Conservation (phyloP, 2,113 vertebrate species). For the Petroica traversi region DNA sequence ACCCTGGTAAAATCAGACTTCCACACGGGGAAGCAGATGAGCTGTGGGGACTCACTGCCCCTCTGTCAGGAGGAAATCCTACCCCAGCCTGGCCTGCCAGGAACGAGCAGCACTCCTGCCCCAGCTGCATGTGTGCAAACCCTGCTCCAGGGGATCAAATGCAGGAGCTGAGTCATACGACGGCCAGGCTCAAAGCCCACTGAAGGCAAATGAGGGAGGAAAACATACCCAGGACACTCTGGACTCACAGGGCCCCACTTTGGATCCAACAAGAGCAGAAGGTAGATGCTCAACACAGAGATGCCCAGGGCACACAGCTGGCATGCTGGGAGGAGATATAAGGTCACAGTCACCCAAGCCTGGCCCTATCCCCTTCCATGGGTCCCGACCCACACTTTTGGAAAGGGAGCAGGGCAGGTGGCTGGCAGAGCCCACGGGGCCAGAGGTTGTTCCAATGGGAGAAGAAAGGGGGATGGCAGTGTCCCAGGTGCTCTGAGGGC, state of each 20-base stretch:
- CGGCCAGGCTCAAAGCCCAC: neutral
- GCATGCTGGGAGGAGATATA: neutral
- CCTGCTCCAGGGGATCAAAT: conserved; percentile 19
- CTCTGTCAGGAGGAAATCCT: conserved; percentile 20
- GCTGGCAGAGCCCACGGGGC: neutral
- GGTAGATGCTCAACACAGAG: neutral
- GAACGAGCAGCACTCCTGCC: neutral
- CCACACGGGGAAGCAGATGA: neutral
- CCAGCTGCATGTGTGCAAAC: conserved; percentile 10
- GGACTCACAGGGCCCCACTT: neutral
- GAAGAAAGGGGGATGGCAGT: no score
- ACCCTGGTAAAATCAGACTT: neutral
- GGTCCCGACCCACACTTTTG: neutral
- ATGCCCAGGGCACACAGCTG: neutral
- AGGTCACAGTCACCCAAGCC: neutral
- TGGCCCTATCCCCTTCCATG: neutral
- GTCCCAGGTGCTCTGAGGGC: neutral
- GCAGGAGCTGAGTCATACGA: conserved; percentile 36
- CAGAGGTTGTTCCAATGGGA: neutral
- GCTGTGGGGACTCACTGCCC: neutral
- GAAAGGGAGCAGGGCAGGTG: neutral
- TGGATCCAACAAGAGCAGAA: neutral
- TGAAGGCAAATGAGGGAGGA: neutral
- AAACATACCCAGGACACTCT: neutral
- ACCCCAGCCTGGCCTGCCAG: neutral